Evolutionary conservation across 2,113 vertebrate species (phyloP).

Genomic region (Scopus umbretta): DNA sequence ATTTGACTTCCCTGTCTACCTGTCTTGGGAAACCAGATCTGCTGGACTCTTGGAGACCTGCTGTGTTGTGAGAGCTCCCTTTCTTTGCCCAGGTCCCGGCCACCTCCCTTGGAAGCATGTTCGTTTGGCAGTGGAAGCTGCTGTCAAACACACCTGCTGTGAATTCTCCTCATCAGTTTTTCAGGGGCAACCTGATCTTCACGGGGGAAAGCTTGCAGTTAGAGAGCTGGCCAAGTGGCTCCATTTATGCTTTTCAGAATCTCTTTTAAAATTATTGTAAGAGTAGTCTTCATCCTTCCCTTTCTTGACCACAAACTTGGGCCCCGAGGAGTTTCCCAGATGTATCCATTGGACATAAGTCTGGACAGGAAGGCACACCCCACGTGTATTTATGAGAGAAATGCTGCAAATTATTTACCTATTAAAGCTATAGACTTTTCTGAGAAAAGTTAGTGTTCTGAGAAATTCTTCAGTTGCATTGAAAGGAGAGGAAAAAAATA

Average conservation of each 20-base stretch:
- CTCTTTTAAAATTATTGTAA: background rate
- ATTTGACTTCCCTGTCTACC: background rate
- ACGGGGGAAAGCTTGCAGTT: background rate
- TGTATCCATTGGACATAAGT: background rate
- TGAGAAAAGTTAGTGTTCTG: background rate
- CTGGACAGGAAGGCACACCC: background rate
- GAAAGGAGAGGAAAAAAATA: background rate
- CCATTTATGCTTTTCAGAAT: background rate
- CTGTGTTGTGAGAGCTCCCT: background rate
- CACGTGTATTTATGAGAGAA: background rate
- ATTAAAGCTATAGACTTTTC: background rate
- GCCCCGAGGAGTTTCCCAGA: background rate
- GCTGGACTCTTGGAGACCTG: background rate
- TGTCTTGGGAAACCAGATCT: background rate
- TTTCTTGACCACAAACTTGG: background rate
- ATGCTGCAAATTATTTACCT: background rate
- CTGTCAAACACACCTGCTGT: background rate
- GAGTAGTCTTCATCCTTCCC: background rate
- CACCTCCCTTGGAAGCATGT: fast-evolving
- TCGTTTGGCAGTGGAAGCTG: background rate
- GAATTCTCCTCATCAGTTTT: background rate
- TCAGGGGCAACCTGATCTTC: background rate
- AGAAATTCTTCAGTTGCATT: background rate
- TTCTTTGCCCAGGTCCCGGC: background rate
- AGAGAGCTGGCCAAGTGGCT: background rate